These are phyloP conservation scores for Halocynthia roretzi DNA, from an alignment of 23 tunicate species.

Conservation along the genomic window DNA sequence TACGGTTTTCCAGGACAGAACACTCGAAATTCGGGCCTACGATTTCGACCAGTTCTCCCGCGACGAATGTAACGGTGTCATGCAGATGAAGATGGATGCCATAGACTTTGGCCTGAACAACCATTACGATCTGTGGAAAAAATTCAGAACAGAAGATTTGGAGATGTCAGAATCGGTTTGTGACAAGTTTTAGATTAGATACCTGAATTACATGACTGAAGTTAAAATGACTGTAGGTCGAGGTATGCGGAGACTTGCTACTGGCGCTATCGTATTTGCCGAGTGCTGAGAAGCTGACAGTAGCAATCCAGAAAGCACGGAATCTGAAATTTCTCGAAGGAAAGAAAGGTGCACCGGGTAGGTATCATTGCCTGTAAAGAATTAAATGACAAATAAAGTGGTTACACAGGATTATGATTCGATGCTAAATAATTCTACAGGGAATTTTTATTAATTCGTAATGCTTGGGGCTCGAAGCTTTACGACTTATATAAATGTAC, in stretches of 20 bases:
- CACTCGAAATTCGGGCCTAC: conserved; percentile 28
- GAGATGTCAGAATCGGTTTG: background rate
- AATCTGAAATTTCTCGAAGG: conserved; percentile 24
- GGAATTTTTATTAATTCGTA: no score
- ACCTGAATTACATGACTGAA: background rate
- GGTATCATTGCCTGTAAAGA: background rate
- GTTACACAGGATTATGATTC: no score
- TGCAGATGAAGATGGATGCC: conserved; percentile 34
- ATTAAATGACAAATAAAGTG: no score
- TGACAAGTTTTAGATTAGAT: background rate
- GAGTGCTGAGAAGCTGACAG: conserved; percentile 58
- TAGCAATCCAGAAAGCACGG: conserved; percentile 59
- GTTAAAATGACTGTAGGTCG: conserved; percentile 6
- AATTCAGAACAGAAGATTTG: conserved; percentile 3
- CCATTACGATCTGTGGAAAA: conserved; percentile 27
- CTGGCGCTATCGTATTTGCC: conserved; percentile 45
- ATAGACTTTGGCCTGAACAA: conserved; percentile 47
- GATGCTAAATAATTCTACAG: no score
- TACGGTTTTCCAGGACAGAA: conserved; percentile 26
- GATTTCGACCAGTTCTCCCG: conserved; percentile 53
- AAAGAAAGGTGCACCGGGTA: conserved; percentile 34
- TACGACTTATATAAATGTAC: no score
- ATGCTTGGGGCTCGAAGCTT: no score
- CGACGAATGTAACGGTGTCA: conserved; percentile 50
- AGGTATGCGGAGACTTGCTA: conserved; percentile 39